Percentiles rank a stretch among this genome's conserved stretches.
Conservation (phyloP, 2,888 invertebrate genomes). For the Chironomus tentans region DNA sequence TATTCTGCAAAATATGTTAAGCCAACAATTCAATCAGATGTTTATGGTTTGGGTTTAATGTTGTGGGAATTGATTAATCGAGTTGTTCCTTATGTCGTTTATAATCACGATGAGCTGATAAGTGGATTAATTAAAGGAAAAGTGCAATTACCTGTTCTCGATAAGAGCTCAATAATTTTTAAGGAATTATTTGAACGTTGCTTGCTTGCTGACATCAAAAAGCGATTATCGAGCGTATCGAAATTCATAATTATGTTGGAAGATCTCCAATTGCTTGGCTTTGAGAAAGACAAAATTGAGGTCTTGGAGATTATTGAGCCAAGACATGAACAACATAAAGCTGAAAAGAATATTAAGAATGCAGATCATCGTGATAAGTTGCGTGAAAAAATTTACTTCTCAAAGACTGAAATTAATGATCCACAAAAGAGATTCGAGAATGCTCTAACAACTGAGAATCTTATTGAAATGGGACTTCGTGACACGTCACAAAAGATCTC, state of each 20-base stretch:
- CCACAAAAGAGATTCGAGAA: slow-evolving; percentile 14
- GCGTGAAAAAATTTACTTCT: slow-evolving; percentile 21
- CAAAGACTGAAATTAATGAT: background rate
- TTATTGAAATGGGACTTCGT: background rate
- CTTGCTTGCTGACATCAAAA: background rate
- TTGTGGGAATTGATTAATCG: slow-evolving; percentile 31
- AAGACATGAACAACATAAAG: background rate
- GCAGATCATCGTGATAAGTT: slow-evolving; percentile 1
- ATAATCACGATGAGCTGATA: slow-evolving; percentile 29
- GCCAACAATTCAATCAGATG: slow-evolving; percentile 30
- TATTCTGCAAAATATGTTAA: slow-evolving; percentile 28
- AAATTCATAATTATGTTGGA: slow-evolving; percentile 7
- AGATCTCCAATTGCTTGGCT: background rate
- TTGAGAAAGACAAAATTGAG: background rate
- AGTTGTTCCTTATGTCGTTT: slow-evolving; percentile 30
- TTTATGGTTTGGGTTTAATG: slow-evolving; percentile 29
- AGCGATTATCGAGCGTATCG: background rate
- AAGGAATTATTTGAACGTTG: slow-evolving; percentile 8
- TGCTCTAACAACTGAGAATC: slow-evolving; percentile 12
- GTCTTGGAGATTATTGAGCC: background rate
- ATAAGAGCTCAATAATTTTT: background rate
- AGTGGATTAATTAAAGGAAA: slow-evolving; percentile 23
- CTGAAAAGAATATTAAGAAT: slow-evolving; percentile 1
- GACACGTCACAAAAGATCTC: background rate
- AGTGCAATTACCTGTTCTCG: slow-evolving; percentile 1